Percentiles rank a stretch among this genome's conserved stretches.
Evolutionary conservation across 2,113 vertebrate genomes (phyloP).

Genomic region (Mesoclemmys tuberculata): DNA sequence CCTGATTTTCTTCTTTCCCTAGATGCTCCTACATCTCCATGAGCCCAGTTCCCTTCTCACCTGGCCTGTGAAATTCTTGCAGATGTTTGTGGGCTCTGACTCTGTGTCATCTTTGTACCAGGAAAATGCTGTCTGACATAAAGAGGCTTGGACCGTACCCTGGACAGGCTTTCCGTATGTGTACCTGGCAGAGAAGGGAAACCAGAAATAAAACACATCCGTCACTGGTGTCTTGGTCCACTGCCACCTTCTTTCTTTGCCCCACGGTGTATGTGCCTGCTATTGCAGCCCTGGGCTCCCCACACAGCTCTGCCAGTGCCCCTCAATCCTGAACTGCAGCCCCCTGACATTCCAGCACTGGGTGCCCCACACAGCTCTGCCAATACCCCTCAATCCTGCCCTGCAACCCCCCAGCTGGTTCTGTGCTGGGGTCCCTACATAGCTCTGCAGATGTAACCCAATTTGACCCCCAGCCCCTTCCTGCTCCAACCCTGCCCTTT

Average conservation of each 20-base stretch:
- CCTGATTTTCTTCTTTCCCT: background rate
- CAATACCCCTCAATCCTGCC: background rate
- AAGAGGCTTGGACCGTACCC: background rate
- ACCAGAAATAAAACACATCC: background rate
- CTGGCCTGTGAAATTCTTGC: constrained; percentile 29
- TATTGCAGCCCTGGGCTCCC: background rate
- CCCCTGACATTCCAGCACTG: background rate
- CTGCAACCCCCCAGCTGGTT: background rate
- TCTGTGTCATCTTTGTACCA: background rate
- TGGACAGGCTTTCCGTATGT: constrained; percentile 44
- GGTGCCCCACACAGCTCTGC: background rate
- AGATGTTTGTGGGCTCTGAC: background rate
- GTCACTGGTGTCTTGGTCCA: no score
- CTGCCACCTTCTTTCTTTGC: background rate
- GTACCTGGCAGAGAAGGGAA: constrained; percentile 22
- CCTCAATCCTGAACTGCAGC: background rate
- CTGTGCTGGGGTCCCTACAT: no score
- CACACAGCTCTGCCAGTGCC: background rate
- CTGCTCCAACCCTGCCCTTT: no score
- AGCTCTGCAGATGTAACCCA: background rate
- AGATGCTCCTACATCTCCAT: background rate
- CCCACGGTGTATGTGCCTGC: background rate
- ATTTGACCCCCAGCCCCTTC: background rate
- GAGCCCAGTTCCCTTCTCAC: background rate
- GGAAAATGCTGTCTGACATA: constrained; percentile 3